phyloP scores from a whole-genome alignment of 2,888 invertebrate genomes.

The Myopa testacea region DNA sequence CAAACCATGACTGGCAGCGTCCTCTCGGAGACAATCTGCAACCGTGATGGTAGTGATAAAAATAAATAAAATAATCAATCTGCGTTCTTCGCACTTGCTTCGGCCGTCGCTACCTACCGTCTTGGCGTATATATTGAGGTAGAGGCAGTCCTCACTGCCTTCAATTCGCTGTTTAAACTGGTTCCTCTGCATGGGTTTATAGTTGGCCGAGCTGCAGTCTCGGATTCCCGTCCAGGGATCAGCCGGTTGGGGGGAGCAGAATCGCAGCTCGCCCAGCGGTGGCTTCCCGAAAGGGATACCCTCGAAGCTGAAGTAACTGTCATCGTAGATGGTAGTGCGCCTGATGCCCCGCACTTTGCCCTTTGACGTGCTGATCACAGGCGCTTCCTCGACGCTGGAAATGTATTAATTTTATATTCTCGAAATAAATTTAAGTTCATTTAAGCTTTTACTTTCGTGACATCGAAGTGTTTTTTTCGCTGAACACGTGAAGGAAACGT shows the following conservation, averaged over 20 bases:
- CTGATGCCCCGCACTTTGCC: conserved; percentile 40
- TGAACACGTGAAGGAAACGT: no score
- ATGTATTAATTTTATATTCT: background rate
- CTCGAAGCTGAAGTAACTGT: conserved; percentile 61
- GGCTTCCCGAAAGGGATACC: conserved; percentile 64
- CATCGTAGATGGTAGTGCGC: conserved; percentile 55
- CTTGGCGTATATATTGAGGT: conserved; percentile 68
- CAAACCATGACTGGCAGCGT: conserved; percentile 67
- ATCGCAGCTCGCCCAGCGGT: conserved; percentile 61
- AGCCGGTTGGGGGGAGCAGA: conserved; percentile 66
- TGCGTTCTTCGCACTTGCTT: background rate
- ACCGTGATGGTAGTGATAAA: background rate
- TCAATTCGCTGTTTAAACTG: conserved; percentile 54
- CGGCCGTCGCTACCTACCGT: conserved; percentile 44
- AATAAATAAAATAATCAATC: background rate
- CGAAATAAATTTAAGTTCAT: background rate
- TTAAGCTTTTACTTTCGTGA: background rate
- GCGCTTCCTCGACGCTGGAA: conserved; percentile 16
- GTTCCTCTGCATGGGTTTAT: conserved; percentile 61
- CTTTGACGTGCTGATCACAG: conserved; percentile 31
- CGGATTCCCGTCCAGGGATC: conserved; percentile 65
- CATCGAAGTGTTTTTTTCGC: no score
- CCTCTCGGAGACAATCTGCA: conserved; percentile 49
- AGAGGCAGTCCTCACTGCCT: conserved; percentile 71
- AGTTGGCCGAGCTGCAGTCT: conserved; percentile 63